Base-by-base conservation (phyloP, 64 coral and sea anemone genomes). In the Stichodactyla mertensii region DNA sequence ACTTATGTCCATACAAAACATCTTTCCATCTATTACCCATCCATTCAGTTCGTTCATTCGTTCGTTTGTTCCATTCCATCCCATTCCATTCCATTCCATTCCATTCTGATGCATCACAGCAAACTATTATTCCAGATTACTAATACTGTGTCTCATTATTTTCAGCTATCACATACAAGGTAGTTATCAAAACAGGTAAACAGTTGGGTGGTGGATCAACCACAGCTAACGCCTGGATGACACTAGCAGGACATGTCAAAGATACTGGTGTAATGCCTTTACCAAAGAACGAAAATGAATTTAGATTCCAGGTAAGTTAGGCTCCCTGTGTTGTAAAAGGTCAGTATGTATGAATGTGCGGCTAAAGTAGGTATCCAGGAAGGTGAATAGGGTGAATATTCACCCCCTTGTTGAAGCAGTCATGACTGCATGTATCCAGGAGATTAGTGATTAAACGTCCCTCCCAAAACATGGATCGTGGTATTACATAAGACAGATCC, bases 251-350 rank as follows among this genome's bases (percentile, higher is more conserved):
- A 7, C 89, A 91, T 26, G 82, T 94, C 31, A 71, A 52, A 14
- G 95, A 98, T 16, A 98, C 92, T 53, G 89, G 89, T 28, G 80
- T 94, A 10, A 94, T 98, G 81, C 81, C 64, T 82, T 59, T 98
- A 55, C 95, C 95, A 51, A 98, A 98, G 55, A 93, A 93, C 69
- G 95, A 98, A 52, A 94, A 94, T 80, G 95, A 98, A 81, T 98
- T 98, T 55, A 88, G 95, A 71, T 98, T 98, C 86, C 85, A 98
- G 95, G 95, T 98, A 88, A 87, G 45, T 24, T 51, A 28, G 16
- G 45, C 62, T 55, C 8, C 54, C 24, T 45, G 26, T 57, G 52
- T 52, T 12, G n/a, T 11, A 7, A 16, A 83, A 23, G 52, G 20
- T 24, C 15, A 13, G 52, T 20, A 55, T 23, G 20, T 84, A 19